phyloP scores from a whole-genome alignment of 1,140 invertebrate species.

The Lepidostoma basale region DNA sequence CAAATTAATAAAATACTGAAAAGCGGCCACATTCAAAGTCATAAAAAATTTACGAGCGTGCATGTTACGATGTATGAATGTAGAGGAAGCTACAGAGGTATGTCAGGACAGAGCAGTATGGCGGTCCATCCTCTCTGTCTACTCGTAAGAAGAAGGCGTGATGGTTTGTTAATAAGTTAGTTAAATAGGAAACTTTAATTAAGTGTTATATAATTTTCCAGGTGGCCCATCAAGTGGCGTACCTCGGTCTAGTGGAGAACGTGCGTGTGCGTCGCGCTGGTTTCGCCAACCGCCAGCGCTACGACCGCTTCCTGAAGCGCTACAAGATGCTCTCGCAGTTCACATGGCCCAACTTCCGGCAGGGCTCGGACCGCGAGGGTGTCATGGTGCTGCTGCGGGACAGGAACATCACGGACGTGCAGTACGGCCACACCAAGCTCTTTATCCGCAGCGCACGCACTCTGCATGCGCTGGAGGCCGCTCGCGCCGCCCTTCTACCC shows the following conservation, averaged over 20 bases:
- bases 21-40: too few species aligned
- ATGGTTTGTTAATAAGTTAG: too few species aligned
- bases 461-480: constrained; percentile 85
- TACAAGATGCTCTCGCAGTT: constrained; percentile 95
- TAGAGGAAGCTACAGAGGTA: too few species aligned
- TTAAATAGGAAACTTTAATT: too few species aligned
- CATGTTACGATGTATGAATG: too few species aligned
- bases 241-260: constrained; percentile 91
- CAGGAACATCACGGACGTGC: constrained; percentile 83
- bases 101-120: too few species aligned
- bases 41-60: too few species aligned
- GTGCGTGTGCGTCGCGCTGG: constrained; percentile 91
- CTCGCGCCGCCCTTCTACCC: constrained; percentile 81
- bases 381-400: constrained; percentile 83
- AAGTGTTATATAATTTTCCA: too few species aligned
- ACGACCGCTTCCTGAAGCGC: constrained; percentile 82
- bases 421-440: constrained; percentile 93
- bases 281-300: constrained; percentile 89
- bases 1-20: too few species aligned
- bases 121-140: too few species aligned
- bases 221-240: constrained; percentile 88
- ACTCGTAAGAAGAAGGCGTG: too few species aligned
- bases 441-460: constrained; percentile 88
- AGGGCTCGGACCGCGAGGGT: constrained; percentile 78
- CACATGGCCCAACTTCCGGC: constrained; percentile 93